These are phyloP conservation scores for Lordiphosa mommai DNA, from an alignment of 1,140 invertebrate species.

Conservation along the genomic window DNA sequence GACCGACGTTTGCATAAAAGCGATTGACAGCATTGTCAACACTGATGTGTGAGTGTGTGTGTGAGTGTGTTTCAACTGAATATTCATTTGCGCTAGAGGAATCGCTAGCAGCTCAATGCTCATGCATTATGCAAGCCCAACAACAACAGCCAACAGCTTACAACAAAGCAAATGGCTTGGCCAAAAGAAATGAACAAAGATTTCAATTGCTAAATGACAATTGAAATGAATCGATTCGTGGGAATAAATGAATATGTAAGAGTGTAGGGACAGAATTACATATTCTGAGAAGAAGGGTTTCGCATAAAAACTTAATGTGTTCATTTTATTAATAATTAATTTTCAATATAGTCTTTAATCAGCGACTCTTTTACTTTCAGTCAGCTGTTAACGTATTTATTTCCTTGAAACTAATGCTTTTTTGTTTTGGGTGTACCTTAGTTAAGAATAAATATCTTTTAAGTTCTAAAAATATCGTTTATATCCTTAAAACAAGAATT, in stretches of 20 bases:
- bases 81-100: slow-evolving; percentile 48
- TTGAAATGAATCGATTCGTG: slow-evolving; percentile 24
- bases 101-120: slow-evolving; percentile 23
- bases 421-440: too few relatives aligned
- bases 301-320: too few relatives aligned
- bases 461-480: too few relatives aligned
- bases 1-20: slow-evolving; percentile 44
- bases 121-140: slow-evolving; percentile 65
- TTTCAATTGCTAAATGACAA: slow-evolving; percentile 35
- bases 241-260: slow-evolving; percentile 14
- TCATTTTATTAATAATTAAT: too few relatives aligned
- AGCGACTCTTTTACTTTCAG: too few relatives aligned
- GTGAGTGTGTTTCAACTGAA: slow-evolving; percentile 37
- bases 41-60: slow-evolving; percentile 28
- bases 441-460: too few relatives aligned
- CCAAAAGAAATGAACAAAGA: slow-evolving; percentile 22
- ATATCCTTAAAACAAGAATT: too few relatives aligned
- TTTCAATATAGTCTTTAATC: too few relatives aligned
- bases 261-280: too few relatives aligned
- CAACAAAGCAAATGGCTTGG: slow-evolving; percentile 38
- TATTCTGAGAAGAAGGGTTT: too few relatives aligned
- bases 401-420: too few relatives aligned
- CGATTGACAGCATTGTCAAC: slow-evolving; percentile 61
- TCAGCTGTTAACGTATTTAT: too few relatives aligned
- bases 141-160: slow-evolving; percentile 21